Conservation (phyloP, 1,140 invertebrate genomes). For the Nasonia longicornis region DNA sequence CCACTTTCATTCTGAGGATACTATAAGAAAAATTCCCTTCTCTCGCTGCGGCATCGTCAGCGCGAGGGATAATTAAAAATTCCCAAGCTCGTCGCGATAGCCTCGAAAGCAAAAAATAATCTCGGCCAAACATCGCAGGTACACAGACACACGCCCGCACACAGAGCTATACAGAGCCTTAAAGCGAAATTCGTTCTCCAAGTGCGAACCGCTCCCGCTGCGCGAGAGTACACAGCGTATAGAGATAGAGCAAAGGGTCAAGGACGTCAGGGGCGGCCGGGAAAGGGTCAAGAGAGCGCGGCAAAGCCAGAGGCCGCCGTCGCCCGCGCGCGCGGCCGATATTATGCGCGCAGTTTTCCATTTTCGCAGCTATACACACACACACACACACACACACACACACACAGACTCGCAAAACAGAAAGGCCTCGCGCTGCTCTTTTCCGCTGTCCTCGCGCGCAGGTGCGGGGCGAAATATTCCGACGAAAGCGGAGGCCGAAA, state of each 20-base stretch:
- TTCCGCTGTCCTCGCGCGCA: not conserved
- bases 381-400: not conserved
- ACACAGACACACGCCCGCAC: too few relatives aligned
- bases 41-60: not conserved
- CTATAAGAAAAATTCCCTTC: not conserved
- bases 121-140: not conserved
- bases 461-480: not conserved
- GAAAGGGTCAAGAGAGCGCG: slow-evolving; percentile 44
- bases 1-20: too few relatives aligned
- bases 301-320: slow-evolving; percentile 6
- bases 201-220: not conserved
- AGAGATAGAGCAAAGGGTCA: slow-evolving; percentile 40
- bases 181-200: slow-evolving; percentile 10
- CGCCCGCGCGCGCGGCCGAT: not conserved
- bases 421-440: slow-evolving; percentile 6
- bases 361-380: not conserved
- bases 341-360: slow-evolving; percentile 1
- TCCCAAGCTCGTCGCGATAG: not conserved
- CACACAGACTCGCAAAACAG: not conserved
- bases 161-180: not conserved
- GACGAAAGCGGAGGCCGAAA: not conserved
- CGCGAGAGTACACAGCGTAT: not conserved
- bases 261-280: slow-evolving; percentile 31
- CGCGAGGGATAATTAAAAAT: not conserved
- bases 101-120: slow-evolving; percentile 1